Percentiles rank a stretch among this genome's conserved stretches.
These are phyloP conservation scores for Syngnathus acus DNA, from an alignment of 2,797 vertebrate genomes.

Conservation along the genomic window DNA sequence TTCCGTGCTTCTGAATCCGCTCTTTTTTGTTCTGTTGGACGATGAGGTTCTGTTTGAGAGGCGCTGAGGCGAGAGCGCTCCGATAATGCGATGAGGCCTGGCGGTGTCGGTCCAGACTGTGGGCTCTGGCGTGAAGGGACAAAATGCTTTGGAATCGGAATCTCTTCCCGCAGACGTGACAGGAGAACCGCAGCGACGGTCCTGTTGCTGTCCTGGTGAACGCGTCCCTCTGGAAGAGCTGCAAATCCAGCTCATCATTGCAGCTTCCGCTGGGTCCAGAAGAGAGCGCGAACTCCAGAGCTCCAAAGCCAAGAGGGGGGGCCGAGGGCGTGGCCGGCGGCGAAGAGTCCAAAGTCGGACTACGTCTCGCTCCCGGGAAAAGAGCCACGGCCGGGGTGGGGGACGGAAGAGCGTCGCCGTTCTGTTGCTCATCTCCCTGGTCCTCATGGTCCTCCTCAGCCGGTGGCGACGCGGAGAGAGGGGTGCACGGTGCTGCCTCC, in stretches of 20 bases:
- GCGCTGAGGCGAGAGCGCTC: slow-evolving; percentile 41
- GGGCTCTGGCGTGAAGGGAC: slow-evolving; percentile 84
- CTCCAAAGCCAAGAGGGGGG: slow-evolving; percentile 60
- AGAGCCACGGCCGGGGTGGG: slow-evolving; percentile 67
- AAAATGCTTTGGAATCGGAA: slow-evolving; percentile 92
- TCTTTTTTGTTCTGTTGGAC: slow-evolving; percentile 65
- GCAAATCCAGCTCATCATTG: slow-evolving; percentile 80
- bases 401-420: slow-evolving; percentile 56
- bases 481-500: slow-evolving; percentile 56
- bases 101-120: slow-evolving; percentile 74
- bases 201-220: slow-evolving; percentile 50
- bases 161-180: slow-evolving; percentile 85
- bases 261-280: slow-evolving; percentile 66
- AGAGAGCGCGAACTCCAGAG: slow-evolving; percentile 71
- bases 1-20: slow-evolving; percentile 49
- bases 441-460: slow-evolving; percentile 33
- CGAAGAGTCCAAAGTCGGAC: slow-evolving; percentile 60
- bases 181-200: slow-evolving; percentile 75
- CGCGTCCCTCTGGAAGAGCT: slow-evolving; percentile 77
- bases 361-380: slow-evolving; percentile 59
- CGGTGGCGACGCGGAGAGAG: slow-evolving; percentile 61
- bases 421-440: slow-evolving; percentile 49
- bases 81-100: slow-evolving; percentile 66
- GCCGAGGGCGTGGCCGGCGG: slow-evolving; percentile 61
- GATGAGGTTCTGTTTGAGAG: slow-evolving; percentile 66